A percentile compares a stretch with the other conserved stretches of the same genome.
These are phyloP conservation scores for Tinea semifulvella DNA, from an alignment of 2,888 invertebrate species.

Conservation along the genomic window DNA sequence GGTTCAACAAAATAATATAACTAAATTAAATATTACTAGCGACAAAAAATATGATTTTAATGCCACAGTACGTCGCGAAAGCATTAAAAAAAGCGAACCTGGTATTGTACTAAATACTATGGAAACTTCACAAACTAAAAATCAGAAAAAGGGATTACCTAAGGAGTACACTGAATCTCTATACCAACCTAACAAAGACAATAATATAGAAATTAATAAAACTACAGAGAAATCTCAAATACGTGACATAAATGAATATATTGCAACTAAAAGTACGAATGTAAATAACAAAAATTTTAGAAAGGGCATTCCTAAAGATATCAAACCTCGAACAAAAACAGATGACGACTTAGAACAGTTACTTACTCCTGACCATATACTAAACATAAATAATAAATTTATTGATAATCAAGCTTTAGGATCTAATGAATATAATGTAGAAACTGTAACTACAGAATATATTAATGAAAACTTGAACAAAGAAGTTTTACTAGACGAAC, in stretches of 20 bases:
- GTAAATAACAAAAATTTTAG: not conserved
- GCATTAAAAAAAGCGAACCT: too few relatives aligned
- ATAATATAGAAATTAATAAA: not conserved
- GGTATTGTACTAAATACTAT: too few relatives aligned
- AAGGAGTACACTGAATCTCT: too few relatives aligned
- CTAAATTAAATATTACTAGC: too few relatives aligned
- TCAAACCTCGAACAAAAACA: not conserved
- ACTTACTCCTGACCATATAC: too few relatives aligned
- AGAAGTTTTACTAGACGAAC: slow-evolving; percentile 15
- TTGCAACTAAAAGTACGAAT: slow-evolving; percentile 6
- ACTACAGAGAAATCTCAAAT: not conserved
- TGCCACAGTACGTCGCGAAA: too few relatives aligned
- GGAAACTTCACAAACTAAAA: too few relatives aligned
- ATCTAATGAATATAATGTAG: not conserved
- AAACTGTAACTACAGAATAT: slow-evolving; percentile 8
- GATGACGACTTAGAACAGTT: too few relatives aligned
- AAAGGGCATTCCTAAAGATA: not conserved
- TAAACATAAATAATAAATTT: too few relatives aligned
- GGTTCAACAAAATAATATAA: too few relatives aligned
- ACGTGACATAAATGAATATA: not conserved
- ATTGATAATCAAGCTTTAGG: too few relatives aligned
- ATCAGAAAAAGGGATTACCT: not conserved
- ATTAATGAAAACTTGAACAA: slow-evolving; percentile 15
- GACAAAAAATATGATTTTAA: too few relatives aligned
- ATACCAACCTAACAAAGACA: not conserved